Percentiles rank a stretch among this genome's conserved stretches.
These are phyloP conservation scores for Silurus asotus DNA, from an alignment of 2,113 vertebrate genomes.

Conservation along the genomic window DNA sequence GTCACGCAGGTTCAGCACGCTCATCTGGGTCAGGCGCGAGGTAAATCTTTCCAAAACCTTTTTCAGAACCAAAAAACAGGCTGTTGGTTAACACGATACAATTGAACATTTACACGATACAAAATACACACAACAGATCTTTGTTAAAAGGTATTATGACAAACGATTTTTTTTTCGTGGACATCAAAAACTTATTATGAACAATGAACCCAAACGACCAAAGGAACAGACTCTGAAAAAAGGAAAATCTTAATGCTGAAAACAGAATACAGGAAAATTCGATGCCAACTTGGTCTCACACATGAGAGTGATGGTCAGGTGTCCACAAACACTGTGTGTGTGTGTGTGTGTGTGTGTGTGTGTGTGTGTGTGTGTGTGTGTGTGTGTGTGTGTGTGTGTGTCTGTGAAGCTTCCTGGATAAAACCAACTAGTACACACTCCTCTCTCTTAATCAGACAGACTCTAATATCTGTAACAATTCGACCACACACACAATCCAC, in stretches of 20 bases:
- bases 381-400: no score
- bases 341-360: no score
- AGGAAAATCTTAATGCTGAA: not conserved
- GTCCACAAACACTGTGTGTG: no score
- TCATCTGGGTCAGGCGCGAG: conserved; percentile 78
- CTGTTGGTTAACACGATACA: not conserved
- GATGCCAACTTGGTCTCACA: not conserved
- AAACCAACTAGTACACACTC: not conserved
- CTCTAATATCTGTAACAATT: not conserved
- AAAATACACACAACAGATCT: not conserved
- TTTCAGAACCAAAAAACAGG: conserved; percentile 1
- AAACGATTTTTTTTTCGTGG: no score
- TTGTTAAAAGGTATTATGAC: no score
- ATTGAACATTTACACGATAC: not conserved
- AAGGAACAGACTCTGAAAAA: not conserved
- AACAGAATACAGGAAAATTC: not conserved
- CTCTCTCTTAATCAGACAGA: not conserved
- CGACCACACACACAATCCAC: not conserved
- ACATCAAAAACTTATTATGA: not conserved
- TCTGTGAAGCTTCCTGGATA: not conserved
- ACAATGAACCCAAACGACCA: not conserved
- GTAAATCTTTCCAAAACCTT: conserved; percentile 87
- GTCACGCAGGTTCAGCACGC: conserved; percentile 78
- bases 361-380: no score
- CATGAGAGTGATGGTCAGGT: no score